Evolutionary conservation across 2,888 invertebrate genomes (phyloP), one percentile per base, ranked within the genome.

Genomic region (Microctonus hyperodae): DNA sequence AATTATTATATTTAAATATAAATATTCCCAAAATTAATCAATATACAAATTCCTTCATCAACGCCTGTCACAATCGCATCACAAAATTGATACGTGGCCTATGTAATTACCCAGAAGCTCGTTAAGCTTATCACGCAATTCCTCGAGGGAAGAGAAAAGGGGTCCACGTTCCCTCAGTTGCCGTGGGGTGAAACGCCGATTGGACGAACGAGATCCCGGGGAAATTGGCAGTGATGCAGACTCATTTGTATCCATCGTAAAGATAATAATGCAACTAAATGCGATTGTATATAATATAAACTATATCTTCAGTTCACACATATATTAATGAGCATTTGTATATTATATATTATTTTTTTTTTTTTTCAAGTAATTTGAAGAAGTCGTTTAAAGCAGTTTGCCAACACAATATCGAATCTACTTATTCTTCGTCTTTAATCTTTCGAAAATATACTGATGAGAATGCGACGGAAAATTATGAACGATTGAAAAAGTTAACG

Each of bases 131-230:
- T 81, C 82, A 66, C 81, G 82, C 50, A 83, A 72, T 63, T 83
- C 82, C 64, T 82, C 83, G 55, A 83, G 74, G 16, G 83, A 82
- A 20, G 80, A 80, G 69, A 83, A 83, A 57, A 83, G 71, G 40
- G 83, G 81, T 44, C 73, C 77, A 40, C 70, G 71, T 20, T 72
- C 71, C 50, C 71, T 61, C 9, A 73, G 63, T 59, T 73, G 70
- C 28, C 70, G 70, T 35, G 61, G 40, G 44, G 68, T 61, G 31
- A 73, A 63, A 35, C 51, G 61, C 37, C 60, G 58, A 33, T 64
- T 70, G 31, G 67, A 69, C 53, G 65, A 69, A 37, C 69, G 67
- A 56, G 68, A 66, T 67, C 68, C 64, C 44, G 71, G 67, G 44
- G 61, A 67, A 58, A 62, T 69, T 51, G 64, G 58, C 56, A 69